phyloP scores from a whole-genome alignment of 2,888 invertebrate species.

The Lepas anatifera region DNA sequence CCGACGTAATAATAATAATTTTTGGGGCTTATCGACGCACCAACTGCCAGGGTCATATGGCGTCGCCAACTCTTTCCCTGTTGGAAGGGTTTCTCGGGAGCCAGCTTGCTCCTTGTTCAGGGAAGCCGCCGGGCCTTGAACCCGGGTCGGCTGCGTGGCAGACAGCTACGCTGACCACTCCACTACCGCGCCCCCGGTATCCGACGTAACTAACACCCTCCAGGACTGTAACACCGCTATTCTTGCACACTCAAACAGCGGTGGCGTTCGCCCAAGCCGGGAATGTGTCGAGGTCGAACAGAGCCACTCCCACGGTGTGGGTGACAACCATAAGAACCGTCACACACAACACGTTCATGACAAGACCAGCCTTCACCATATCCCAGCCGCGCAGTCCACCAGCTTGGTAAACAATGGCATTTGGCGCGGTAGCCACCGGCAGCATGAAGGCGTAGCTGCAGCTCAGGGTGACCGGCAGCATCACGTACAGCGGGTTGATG shows the following conservation, averaged over 20 bases:
- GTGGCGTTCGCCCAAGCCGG: conserved; percentile 19
- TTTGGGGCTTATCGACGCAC: no score
- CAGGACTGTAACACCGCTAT: no score
- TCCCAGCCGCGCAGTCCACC: conserved; percentile 65
- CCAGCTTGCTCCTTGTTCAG: no score
- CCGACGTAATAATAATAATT: no score
- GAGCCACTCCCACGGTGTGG: conserved; percentile 52
- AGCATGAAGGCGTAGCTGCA: conserved; percentile 84
- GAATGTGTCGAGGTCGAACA: conserved; percentile 17
- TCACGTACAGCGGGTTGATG: conserved; percentile 50
- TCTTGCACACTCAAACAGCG: conserved; percentile 32
- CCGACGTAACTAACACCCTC: no score
- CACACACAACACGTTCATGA: conserved; percentile 60
- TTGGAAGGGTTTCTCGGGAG: no score
- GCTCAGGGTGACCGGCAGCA: conserved; percentile 75
- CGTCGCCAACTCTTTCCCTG: no score
- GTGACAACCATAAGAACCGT: conserved; percentile 55
- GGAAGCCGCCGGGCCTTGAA: no score
- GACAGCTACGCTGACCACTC: no score
- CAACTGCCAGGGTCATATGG: no score
- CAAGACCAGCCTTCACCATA: conserved; percentile 65
- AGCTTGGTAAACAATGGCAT: conserved; percentile 80
- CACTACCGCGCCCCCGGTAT: no score
- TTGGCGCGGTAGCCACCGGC: conserved; percentile 89
- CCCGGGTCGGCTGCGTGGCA: no score